phyloP scores from a whole-genome alignment of 2,888 invertebrate species.

The Carabus problematicus region DNA sequence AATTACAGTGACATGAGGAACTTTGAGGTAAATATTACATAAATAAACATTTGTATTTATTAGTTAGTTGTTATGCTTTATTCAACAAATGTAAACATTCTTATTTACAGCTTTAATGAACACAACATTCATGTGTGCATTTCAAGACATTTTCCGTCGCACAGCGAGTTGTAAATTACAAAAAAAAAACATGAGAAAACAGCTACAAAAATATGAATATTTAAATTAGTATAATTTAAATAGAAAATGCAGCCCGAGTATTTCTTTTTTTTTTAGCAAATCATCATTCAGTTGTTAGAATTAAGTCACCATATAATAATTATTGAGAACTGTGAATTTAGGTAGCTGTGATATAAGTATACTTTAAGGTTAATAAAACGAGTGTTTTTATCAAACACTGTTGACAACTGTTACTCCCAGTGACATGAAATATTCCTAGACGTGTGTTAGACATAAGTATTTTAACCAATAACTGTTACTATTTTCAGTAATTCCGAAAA shows the following conservation, averaged over 20 bases:
- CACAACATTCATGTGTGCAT: slow-evolving; percentile 15
- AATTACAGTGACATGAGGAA: slow-evolving; percentile 58
- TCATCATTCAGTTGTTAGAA: slow-evolving; percentile 4
- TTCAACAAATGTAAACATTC: slow-evolving; percentile 7
- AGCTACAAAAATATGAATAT: too few relatives aligned
- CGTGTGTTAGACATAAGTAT: slow-evolving; percentile 1
- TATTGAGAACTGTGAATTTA: slow-evolving; percentile 18
- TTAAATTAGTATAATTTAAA: neutral
- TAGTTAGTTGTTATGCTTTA: slow-evolving; percentile 1
- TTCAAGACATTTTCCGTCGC: neutral
- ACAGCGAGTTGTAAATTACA: too few relatives aligned
- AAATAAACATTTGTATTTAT: slow-evolving; percentile 43
- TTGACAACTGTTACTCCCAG: neutral
- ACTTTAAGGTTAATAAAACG: neutral
- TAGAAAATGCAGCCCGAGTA: slow-evolving; percentile 12
- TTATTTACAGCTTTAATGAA: slow-evolving; percentile 21
- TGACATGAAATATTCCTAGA: slow-evolving; percentile 9
- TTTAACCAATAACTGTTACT: slow-evolving; percentile 9
- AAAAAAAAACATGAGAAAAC: neutral
- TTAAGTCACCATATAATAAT: neutral
- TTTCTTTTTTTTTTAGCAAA: slow-evolving; percentile 1
- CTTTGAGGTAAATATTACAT: slow-evolving; percentile 59
- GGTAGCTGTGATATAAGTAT: slow-evolving; percentile 24
- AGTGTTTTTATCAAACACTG: neutral
- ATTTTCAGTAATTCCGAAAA: slow-evolving; percentile 23